Conservation (phyloP, 2,797 vertebrate genomes). For the Kryptolebias ocellatus region DNA sequence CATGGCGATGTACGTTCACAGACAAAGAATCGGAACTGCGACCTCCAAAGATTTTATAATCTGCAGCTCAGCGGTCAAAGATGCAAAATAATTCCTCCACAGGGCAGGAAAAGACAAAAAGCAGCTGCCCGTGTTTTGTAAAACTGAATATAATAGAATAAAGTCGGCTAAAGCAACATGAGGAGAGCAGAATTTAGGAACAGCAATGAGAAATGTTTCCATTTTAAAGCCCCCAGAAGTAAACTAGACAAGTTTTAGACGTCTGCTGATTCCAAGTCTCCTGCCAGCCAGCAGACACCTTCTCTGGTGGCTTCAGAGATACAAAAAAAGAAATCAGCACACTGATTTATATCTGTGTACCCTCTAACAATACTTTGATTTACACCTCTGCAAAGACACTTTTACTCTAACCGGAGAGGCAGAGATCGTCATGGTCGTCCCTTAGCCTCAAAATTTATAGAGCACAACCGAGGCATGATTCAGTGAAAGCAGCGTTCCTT, state of each 20-base stretch:
- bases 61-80: constrained; percentile 32
- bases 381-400: constrained; percentile 41
- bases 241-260: constrained; percentile 56
- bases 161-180: constrained; percentile 17
- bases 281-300: constrained; percentile 54
- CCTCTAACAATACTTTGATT: constrained; percentile 55
- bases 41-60: not conserved
- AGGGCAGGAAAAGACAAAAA: constrained; percentile 31
- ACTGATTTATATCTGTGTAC: constrained; percentile 32
- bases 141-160: constrained; percentile 39
- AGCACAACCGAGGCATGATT: not conserved
- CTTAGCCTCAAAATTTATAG: constrained; percentile 22
- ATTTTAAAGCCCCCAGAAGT: constrained; percentile 56
- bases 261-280: constrained; percentile 37
- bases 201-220: constrained; percentile 30
- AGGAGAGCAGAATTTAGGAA: constrained; percentile 25
- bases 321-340: constrained; percentile 54
- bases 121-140: constrained; percentile 26
- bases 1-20: constrained; percentile 10
- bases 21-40: constrained; percentile 14
- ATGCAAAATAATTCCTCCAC: constrained; percentile 24
- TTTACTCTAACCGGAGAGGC: constrained; percentile 1
- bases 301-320: constrained; percentile 49
- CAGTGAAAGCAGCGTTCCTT: not conserved
- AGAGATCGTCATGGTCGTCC: constrained; percentile 36